Percentiles rank a stretch among this genome's conserved stretches.
These are phyloP conservation scores for Apodemia hepburni DNA, from an alignment of 2,888 invertebrate species.

Conservation along the genomic window DNA sequence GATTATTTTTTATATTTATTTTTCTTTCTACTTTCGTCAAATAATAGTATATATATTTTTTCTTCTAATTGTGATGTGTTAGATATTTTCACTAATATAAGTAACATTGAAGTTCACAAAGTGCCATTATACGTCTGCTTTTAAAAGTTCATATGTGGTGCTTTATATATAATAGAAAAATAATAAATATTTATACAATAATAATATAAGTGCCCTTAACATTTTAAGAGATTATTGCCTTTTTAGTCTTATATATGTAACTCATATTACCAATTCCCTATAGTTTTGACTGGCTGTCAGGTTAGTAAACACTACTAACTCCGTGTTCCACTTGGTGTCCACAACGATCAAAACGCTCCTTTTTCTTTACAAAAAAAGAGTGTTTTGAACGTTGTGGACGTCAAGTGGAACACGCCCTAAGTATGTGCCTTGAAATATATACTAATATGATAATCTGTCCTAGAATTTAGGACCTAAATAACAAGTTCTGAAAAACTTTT, in stretches of 20 bases:
- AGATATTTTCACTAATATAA: conserved; percentile 14
- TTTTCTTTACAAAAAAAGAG: too few species aligned
- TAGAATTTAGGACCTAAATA: not conserved
- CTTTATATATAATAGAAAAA: conserved; percentile 36
- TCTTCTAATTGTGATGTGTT: conserved; percentile 7
- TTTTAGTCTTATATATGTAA: conserved; percentile 42
- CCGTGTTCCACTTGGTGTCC: too few species aligned
- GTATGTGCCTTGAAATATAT: too few species aligned
- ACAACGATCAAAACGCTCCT: too few species aligned
- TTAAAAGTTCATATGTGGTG: conserved; percentile 42
- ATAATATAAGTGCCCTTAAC: conserved; percentile 58
- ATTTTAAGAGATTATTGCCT: conserved; percentile 39
- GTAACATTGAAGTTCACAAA: conserved; percentile 29
- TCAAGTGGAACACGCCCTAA: too few species aligned
- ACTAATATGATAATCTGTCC: not conserved
- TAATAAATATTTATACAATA: conserved; percentile 38
- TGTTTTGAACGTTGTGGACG: too few species aligned
- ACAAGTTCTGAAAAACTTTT: not conserved
- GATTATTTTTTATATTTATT: conserved; percentile 25
- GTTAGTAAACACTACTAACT: too few species aligned
- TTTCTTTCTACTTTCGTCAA: not conserved
- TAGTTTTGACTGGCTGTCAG: not conserved
- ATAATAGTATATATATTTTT: not conserved
- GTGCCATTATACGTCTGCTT: conserved; percentile 37
- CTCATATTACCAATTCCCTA: conserved; percentile 4